Base-by-base conservation (phyloP, 2,113 vertebrate genomes). In the Amia ocellicauda region DNA sequence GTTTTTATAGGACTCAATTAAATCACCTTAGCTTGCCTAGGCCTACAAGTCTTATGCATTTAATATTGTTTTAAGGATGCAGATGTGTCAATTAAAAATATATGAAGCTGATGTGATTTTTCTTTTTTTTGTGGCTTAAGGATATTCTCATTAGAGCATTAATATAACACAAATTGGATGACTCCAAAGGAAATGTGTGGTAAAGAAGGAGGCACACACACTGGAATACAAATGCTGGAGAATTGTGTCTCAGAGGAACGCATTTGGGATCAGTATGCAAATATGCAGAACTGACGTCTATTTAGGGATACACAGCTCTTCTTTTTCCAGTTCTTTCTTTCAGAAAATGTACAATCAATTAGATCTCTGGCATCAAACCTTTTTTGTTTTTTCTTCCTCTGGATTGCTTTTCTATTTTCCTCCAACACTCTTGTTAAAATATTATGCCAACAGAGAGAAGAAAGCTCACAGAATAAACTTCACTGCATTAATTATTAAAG, bases 401-500 rank as follows among this genome's bases (percentile, higher is more conserved):
- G 10, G 2, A 45, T 36, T 36, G 5, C 31, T 36, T 36, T 36
- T 36, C 11, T 36, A n/a, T 62, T 28, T 59, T 5, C 26, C n/a
- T 51, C 41, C 29, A 14, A 20, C 23, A 16, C 47, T 70, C 60
- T 54, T 23, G 10, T 9, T 16, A 54, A 19, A 54, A 53, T 24
- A 24, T 81, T 75, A 67, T 60, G 60, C 79, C 69, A 54, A 54
- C 71, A 82, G 58, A 68, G 73, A 82, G 70, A 75, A 67, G 68
- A 73, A 58, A 70, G 67, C 63, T 66, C 72, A 66, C 72, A 56
- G 58, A 74, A 68, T 75, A 80, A 78, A 79, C 57, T 72, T 75
- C 72, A 72, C 58, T 45, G 40, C 79, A 86, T 93, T 87, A 93
- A 93, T 92, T 92, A 93, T 88, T 92, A 88, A 93, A 82, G 69